These are phyloP conservation scores for Oncorhynchus kisutch DNA, from an alignment of 2,113 vertebrate genomes.

Conservation along the genomic window DNA sequence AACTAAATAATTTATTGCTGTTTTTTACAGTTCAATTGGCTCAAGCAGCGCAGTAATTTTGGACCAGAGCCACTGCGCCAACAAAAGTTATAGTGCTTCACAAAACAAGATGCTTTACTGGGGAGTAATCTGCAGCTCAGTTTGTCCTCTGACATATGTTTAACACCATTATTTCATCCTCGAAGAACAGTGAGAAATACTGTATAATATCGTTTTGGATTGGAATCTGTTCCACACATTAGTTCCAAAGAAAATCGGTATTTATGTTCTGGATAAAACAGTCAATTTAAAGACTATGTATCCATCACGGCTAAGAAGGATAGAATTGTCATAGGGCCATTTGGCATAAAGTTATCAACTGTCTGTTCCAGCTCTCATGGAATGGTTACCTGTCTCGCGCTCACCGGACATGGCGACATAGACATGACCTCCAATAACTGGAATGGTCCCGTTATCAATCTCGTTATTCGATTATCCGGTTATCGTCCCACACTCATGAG, in stretches of 20 bases:
- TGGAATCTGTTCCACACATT: not conserved
- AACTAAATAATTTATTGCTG: too few relatives aligned
- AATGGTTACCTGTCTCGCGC: conserved; percentile 36
- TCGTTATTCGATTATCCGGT: not conserved
- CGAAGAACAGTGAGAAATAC: not conserved
- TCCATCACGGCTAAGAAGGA: too few relatives aligned
- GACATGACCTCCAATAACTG: conserved; percentile 33
- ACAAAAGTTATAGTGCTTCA: conserved; percentile 17
- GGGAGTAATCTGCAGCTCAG: conserved; percentile 39
- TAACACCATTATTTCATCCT: conserved; percentile 5
- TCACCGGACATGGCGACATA: conserved; percentile 14
- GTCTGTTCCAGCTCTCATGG: not conserved
- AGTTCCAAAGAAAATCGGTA: too few relatives aligned
- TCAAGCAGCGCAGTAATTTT: conserved; percentile 12
- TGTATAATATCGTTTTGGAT: not conserved
- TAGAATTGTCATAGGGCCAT: too few relatives aligned
- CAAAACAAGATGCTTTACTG: conserved; percentile 21
- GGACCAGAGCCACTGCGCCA: not conserved
- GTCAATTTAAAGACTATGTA: too few relatives aligned
- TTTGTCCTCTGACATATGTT: conserved; percentile 20
- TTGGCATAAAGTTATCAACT: too few relatives aligned
- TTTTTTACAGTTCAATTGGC: not conserved
- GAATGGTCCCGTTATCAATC: too few relatives aligned
- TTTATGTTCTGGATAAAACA: too few relatives aligned
- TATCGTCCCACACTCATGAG: not conserved